Evolutionary conservation across 2,888 invertebrate species (phyloP), one percentile per base, ranked within the genome.

Genomic region (Epistrophella euchroma): DNA sequence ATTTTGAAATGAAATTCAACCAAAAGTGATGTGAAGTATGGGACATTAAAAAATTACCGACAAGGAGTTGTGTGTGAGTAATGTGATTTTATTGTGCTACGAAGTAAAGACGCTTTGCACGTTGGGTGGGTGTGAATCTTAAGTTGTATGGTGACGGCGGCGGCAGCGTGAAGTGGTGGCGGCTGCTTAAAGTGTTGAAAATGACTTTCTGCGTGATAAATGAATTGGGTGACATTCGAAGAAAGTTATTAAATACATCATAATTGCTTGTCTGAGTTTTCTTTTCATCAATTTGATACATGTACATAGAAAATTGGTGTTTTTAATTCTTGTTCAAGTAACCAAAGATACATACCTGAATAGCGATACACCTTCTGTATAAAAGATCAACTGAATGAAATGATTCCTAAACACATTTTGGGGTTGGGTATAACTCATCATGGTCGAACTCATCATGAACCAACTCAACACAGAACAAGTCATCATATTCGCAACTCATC

Each of bases 1-100:
- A 56, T 75, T 56, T 56, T 25, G 15, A 60, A 60, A 50, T 64
- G 66, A 76, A 66, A 76, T 58, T 56, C 56, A 43, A 32, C 15
- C 25, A 32, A 43, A 73, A 62, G 68, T 52, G 25, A 40, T 37
- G 19, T 37, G 19, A 15, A 22, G 60, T 6, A 9, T 60, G 22
- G 37, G 22, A 60, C 22, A 60, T 60, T 52, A 47, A 9, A 60
- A 22, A 60, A 37, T 40, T 40, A 60, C 60, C 15, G 6, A 60
- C 60, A 37, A 37, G 60, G 19, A 13, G 11, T 15, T 19, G 25
- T 55, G 35, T 35, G 35, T 15, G 58, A 15, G 19, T 58, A 58
- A 60, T 60, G 60, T 40, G 60, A 60, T 60, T 40, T 40, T 60
- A 60, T 60, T 60, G 22, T 60, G 22, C 37, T 15, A 4, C n/a